Evolutionary conservation across 2,113 vertebrate species (phyloP).

Genomic region (Syrrhaptes paradoxus): DNA sequence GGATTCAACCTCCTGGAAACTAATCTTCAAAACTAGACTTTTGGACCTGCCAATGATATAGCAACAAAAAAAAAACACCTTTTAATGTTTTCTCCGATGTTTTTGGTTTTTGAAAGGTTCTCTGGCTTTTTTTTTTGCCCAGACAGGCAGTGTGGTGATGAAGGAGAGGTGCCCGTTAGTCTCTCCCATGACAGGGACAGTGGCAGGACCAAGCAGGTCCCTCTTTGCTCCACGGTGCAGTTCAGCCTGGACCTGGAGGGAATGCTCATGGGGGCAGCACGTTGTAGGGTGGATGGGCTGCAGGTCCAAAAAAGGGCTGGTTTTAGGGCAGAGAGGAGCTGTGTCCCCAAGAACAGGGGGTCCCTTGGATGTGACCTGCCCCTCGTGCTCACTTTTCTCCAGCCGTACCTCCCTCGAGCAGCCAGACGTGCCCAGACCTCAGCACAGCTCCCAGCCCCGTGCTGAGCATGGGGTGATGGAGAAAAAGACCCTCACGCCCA

Average conservation of each 20-base stretch:
- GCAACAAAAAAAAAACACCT: neutral
- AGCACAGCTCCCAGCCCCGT: neutral
- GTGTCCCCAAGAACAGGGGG: neutral
- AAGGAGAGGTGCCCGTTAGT: neutral
- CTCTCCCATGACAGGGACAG: neutral
- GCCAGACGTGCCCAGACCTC: neutral
- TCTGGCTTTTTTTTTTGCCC: neutral
- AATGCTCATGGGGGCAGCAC: neutral
- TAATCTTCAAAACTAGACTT: neutral
- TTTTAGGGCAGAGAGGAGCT: neutral
- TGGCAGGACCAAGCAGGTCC: neutral
- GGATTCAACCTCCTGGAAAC: neutral
- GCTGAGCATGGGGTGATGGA: neutral
- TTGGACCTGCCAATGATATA: neutral
- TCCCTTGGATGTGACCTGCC: too few relatives aligned
- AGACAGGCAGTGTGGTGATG: fast-evolving
- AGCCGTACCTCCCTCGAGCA: neutral
- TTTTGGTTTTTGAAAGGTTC: neutral
- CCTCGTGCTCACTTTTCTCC: neutral
- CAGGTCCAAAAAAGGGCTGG: neutral
- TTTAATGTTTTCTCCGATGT: neutral
- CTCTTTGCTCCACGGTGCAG: neutral
- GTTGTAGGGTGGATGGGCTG: neutral
- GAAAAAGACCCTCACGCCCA: neutral
- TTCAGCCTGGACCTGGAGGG: neutral